Percentiles rank a stretch among this genome's conserved stretches.
Evolutionary conservation across 2,113 vertebrate species (phyloP).

Genomic region (Microcebus murinus): DNA sequence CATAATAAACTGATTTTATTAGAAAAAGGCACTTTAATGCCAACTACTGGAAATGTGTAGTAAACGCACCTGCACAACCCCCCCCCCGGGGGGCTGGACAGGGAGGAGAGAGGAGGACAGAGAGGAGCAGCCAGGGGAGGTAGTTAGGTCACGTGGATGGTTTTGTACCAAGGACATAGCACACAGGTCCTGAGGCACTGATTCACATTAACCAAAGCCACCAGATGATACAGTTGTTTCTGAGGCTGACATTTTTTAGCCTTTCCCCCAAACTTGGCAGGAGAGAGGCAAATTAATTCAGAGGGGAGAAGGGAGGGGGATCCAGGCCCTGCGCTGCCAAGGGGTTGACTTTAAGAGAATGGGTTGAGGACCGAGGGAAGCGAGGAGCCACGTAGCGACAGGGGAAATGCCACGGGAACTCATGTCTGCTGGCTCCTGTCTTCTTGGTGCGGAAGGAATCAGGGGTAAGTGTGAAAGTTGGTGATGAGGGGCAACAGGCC

Average conservation of each 20-base stretch:
- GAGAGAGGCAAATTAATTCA: not conserved
- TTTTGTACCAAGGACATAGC: slow-evolving; percentile 53
- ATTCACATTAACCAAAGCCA: slow-evolving; percentile 73
- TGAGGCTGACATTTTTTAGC: not conserved
- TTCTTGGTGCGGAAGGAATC: not conserved
- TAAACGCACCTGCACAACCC: slow-evolving; percentile 51
- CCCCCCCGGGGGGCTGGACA: not conserved
- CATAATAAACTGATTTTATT: slow-evolving; percentile 57
- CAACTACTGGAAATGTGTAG: slow-evolving; percentile 22
- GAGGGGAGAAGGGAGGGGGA: not conserved
- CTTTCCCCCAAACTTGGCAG: slow-evolving; percentile 1
- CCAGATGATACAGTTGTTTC: slow-evolving; percentile 13
- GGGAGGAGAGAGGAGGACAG: not conserved
- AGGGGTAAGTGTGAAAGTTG: not conserved
- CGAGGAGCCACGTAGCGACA: not conserved
- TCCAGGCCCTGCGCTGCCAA: not conserved
- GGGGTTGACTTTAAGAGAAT: not conserved
- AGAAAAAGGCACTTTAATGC: slow-evolving; percentile 59
- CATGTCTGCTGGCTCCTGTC: not conserved
- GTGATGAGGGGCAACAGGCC: not conserved
- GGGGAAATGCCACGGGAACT: not conserved
- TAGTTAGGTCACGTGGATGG: slow-evolving; percentile 65
- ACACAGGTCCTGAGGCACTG: slow-evolving; percentile 52
- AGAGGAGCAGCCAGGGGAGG: slow-evolving; percentile 49
- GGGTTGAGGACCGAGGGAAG: not conserved